Conservation (phyloP, 2,113 vertebrate genomes). For the Macquaria australasica region DNA sequence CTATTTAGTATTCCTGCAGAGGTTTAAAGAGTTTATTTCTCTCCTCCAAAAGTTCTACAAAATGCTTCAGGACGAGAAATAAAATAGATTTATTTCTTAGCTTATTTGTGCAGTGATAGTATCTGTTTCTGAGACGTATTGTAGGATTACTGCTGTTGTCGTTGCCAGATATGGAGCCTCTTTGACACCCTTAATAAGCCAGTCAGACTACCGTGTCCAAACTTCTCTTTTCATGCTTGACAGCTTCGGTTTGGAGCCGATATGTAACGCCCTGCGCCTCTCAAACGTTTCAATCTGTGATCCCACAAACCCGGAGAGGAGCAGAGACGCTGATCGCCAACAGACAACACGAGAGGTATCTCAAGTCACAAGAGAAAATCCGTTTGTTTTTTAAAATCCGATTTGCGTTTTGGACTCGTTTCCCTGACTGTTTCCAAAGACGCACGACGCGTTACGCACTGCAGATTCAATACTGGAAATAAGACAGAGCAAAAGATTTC, state of each 20-base stretch:
- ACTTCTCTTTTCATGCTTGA: slow-evolving; percentile 64
- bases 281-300: slow-evolving; percentile 66
- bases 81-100: neutral
- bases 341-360: neutral
- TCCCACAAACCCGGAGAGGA: neutral
- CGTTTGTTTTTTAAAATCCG: neutral
- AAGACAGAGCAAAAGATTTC: neutral
- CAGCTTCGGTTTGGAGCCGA: slow-evolving; percentile 67
- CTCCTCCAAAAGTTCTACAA: neutral
- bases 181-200: slow-evolving; percentile 55
- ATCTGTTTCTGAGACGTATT: neutral
- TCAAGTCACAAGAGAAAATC: neutral
- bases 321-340: neutral
- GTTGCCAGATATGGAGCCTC: slow-evolving; percentile 46
- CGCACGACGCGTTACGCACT: slow-evolving; percentile 15
- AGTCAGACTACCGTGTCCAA: slow-evolving; percentile 64
- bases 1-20: neutral
- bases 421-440: neutral
- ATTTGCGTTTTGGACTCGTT: neutral
- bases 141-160: slow-evolving; percentile 23
- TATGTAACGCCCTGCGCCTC: slow-evolving; percentile 47
- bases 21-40: neutral
- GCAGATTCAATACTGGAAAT: too few relatives aligned
- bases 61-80: neutral
- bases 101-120: neutral